Percentiles rank a stretch among this genome's conserved stretches.
phyloP scores from a whole-genome alignment of 2,113 vertebrate species.

The Plectropomus leopardus region DNA sequence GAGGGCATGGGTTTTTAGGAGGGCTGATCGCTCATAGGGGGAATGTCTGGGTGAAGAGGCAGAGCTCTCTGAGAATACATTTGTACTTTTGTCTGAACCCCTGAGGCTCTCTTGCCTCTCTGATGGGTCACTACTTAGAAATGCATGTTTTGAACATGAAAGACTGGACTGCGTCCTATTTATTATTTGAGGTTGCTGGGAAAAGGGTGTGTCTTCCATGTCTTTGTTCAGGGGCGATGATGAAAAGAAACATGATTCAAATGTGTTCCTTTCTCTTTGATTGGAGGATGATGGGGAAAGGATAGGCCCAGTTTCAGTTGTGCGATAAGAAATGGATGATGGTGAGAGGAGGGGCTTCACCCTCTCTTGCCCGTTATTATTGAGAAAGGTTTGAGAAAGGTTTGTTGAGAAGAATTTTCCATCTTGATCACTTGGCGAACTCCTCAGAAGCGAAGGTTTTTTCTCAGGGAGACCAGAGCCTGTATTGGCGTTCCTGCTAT shows the following conservation, averaged over 20 bases:
- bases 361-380: constrained; percentile 54
- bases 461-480: constrained; percentile 36
- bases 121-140: constrained; percentile 29
- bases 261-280: constrained; percentile 34
- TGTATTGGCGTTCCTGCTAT: constrained; percentile 41
- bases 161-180: constrained; percentile 23
- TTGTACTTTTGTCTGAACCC: constrained; percentile 31
- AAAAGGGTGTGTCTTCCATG: constrained; percentile 23
- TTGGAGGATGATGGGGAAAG: constrained; percentile 24
- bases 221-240: constrained; percentile 37
- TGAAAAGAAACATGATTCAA: constrained; percentile 41
- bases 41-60: constrained; percentile 34
- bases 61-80: constrained; percentile 18
- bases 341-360: constrained; percentile 46
- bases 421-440: constrained; percentile 27
- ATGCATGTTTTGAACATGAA: constrained; percentile 35
- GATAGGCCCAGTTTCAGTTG: constrained; percentile 24
- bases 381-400: constrained; percentile 38
- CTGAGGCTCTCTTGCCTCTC: constrained; percentile 39
- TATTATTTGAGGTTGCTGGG: constrained; percentile 39
- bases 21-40: constrained; percentile 33
- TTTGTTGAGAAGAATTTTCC: constrained; percentile 32
- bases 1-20: constrained; percentile 30
- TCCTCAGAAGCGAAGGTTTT: constrained; percentile 19
- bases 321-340: constrained; percentile 36